Evolutionary conservation across 2,797 vertebrate species (phyloP), one percentile per base, ranked within the genome.

Genomic region (Parambassis ranga): DNA sequence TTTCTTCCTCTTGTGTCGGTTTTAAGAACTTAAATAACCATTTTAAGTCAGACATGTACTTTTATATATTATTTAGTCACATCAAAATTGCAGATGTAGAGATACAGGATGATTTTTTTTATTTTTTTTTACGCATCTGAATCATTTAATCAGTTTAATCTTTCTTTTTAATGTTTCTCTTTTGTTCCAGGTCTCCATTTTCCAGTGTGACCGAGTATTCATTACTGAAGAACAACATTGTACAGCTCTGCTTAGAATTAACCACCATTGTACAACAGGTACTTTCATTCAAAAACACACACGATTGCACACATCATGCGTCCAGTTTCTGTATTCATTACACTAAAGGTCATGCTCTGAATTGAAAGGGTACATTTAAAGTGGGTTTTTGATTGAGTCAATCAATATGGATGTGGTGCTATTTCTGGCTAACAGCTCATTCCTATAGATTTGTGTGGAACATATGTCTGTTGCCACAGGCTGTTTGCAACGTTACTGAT

Each of bases 191-290:
- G 91, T 94, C 96, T 85, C 95, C 96, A 0, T 96, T 96, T 75
- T 95, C 95, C 87, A 96, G 94, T 4, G 95, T 96, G 90, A 94
- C 95, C 44, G 96, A 98, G 84, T 96, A 97, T 81, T 96, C 95
- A 13, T 90, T 96, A 84, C 90, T 97, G 90, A 98, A 97, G 93
- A 96, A 94, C 89, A 95, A 98, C 85, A 95, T 98, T 59, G 95
- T 96, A 88, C 95, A 97, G 91, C 92, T 95, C 90, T 96, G 95
- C 90, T 89, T 95, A 86, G 95, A 97, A 90, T 87, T 98, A 82
- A 97, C 95, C 59, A 93, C 96, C 83, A 96, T 96, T 58, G 96
- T 96, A 83, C 95, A 98, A 91, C 95, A 96, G 95, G 95, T 97
- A 43, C 26, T 27, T 35, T 30, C 46, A 56, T 44, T 61, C 55